Percentiles rank a stretch among this genome's conserved stretches.
phyloP scores from a whole-genome alignment of 1,140 invertebrate genomes.

The Lithobius niger region DNA sequence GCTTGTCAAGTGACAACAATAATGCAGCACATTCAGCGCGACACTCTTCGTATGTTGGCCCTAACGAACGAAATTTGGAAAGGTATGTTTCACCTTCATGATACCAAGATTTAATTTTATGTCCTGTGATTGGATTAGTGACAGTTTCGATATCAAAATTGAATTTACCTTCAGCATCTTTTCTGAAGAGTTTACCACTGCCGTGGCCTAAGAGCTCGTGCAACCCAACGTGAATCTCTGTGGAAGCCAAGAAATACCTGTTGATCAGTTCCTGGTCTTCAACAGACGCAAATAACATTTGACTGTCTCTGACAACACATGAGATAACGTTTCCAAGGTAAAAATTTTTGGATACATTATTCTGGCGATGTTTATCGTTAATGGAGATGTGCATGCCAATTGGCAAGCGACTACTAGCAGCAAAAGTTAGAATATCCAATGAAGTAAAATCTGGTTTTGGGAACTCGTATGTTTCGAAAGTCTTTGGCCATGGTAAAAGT shows the following conservation, averaged over 20 bases:
- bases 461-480: constrained; percentile 85
- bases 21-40: constrained; percentile 87
- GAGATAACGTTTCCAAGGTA: no score
- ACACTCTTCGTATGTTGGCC: constrained; percentile 87
- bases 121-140: constrained; percentile 58
- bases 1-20: constrained; percentile 59
- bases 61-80: constrained; percentile 72
- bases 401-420: constrained; percentile 79
- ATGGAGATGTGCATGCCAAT: constrained; percentile 94
- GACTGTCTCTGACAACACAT: no score
- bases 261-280: constrained; percentile 52
- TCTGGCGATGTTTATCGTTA: no score
- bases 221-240: constrained; percentile 78
- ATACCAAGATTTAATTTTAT: constrained; percentile 52
- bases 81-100: constrained; percentile 79
- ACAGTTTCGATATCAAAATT: constrained; percentile 68
- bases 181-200: constrained; percentile 78
- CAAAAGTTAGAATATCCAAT: constrained; percentile 84
- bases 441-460: constrained; percentile 90
- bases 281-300: no score
- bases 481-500: constrained; percentile 69
- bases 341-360: no score
- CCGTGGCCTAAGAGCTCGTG: constrained; percentile 92
- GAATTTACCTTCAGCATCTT: constrained; percentile 53
- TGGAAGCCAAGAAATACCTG: constrained; percentile 53